These are phyloP conservation scores for Hemicentrotus pulcherrimus DNA, from an alignment of 35 echinoderm and acorn worm species.

Conservation along the genomic window DNA sequence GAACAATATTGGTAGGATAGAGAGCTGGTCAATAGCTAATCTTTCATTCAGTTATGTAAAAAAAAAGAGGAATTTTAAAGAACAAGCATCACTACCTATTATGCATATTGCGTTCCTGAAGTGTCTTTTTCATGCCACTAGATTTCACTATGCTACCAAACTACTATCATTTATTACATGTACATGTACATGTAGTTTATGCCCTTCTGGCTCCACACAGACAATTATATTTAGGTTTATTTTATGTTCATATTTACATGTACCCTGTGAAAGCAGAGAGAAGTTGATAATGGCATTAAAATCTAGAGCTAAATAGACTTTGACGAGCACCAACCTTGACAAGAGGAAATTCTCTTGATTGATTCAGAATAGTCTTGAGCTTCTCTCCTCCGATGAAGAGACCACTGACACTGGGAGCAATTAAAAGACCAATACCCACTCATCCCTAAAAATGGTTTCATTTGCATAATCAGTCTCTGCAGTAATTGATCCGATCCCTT, in stretches of 20 bases:
- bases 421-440: conserved; percentile 17
- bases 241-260: neutral
- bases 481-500: conserved; percentile 24
- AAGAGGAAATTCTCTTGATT: neutral
- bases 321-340: neutral
- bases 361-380: neutral
- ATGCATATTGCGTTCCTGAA: too few species aligned
- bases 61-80: too few species aligned
- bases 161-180: too few species aligned
- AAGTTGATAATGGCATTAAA: neutral
- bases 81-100: too few species aligned
- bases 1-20: too few species aligned
- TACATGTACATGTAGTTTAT: too few species aligned
- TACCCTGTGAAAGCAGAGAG: neutral
- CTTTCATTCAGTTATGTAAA: too few species aligned
- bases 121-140: too few species aligned
- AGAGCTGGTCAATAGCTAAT: too few species aligned
- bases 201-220: too few species aligned
- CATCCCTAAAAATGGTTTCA: conserved; percentile 38
- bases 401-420: neutral
- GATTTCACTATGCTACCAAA: too few species aligned
- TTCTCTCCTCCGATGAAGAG: neutral
- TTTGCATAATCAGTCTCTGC: conserved; percentile 31
- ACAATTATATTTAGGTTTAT: neutral
- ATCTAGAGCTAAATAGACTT: neutral